Percentiles rank a stretch among this genome's conserved stretches.
phyloP scores from a whole-genome alignment of 1,140 invertebrate genomes.

The Ylistrum balloti region DNA sequence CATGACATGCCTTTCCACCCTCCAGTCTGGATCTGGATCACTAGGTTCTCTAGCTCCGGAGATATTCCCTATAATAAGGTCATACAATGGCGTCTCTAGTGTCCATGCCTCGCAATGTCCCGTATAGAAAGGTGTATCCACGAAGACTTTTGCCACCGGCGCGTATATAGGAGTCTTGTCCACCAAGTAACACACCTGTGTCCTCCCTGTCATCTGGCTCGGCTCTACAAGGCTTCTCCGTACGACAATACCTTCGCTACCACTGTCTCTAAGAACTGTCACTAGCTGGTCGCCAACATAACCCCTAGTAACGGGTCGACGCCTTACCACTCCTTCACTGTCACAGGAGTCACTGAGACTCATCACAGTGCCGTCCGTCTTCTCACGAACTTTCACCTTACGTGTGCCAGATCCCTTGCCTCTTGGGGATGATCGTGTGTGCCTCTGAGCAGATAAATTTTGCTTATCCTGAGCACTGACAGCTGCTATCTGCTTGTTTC shows the following conservation, averaged over 20 bases:
- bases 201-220: background rate
- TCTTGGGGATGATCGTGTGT: too few relatives aligned
- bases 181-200: slow-evolving; percentile 38
- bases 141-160: slow-evolving; percentile 32
- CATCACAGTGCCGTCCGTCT: background rate
- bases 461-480: background rate
- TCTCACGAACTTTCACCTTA: background rate
- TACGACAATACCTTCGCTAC: slow-evolving; percentile 44
- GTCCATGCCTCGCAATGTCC: slow-evolving; percentile 32
- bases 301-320: background rate
- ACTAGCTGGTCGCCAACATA: slow-evolving; percentile 12
- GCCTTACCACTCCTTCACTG: background rate
- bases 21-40: too few relatives aligned
- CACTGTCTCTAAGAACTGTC: slow-evolving; percentile 48
- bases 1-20: too few relatives aligned
- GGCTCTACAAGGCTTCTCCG: background rate
- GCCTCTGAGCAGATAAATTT: too few relatives aligned
- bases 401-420: background rate
- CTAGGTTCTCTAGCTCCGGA: background rate
- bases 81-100: slow-evolving; percentile 46
- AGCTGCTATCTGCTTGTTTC: background rate
- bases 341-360: background rate
- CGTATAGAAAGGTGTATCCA: slow-evolving; percentile 48
- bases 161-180: slow-evolving; percentile 38
- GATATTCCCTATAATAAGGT: slow-evolving; percentile 53